phyloP scores from a whole-genome alignment of 2,797 vertebrate species.

The Cossypha heuglini region DNA sequence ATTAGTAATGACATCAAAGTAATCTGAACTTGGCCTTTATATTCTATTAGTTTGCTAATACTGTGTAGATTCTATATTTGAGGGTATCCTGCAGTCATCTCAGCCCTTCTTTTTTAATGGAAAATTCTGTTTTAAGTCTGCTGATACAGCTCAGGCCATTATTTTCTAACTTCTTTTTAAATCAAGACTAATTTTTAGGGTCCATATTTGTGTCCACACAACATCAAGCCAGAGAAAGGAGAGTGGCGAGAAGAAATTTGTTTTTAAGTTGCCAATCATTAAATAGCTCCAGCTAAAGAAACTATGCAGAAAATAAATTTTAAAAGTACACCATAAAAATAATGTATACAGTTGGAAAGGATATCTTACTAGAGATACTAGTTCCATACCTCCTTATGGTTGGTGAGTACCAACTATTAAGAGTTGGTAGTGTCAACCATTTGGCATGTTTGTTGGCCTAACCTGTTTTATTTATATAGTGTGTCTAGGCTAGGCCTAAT shows the following conservation, averaged over 20 bases:
- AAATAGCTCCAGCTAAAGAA: background rate
- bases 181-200: background rate
- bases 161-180: background rate
- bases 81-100: background rate
- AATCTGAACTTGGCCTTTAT: background rate
- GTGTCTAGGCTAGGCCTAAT: background rate
- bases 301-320: background rate
- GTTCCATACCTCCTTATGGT: background rate
- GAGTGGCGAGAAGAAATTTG: background rate
- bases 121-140: background rate
- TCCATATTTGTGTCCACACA: background rate
- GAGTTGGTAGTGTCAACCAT: background rate
- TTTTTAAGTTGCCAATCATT: background rate
- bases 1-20: constrained; percentile 7
- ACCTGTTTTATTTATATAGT: background rate
- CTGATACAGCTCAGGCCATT: background rate
- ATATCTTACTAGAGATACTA: background rate
- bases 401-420: background rate
- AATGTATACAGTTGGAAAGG: background rate
- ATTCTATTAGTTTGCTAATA: constrained; percentile 24
- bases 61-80: background rate
- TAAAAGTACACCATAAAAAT: background rate
- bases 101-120: background rate
- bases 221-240: background rate
- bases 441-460: constrained; percentile 4